Conservation (phyloP, 2,888 invertebrate genomes). For the Auanema freiburgensis region DNA sequence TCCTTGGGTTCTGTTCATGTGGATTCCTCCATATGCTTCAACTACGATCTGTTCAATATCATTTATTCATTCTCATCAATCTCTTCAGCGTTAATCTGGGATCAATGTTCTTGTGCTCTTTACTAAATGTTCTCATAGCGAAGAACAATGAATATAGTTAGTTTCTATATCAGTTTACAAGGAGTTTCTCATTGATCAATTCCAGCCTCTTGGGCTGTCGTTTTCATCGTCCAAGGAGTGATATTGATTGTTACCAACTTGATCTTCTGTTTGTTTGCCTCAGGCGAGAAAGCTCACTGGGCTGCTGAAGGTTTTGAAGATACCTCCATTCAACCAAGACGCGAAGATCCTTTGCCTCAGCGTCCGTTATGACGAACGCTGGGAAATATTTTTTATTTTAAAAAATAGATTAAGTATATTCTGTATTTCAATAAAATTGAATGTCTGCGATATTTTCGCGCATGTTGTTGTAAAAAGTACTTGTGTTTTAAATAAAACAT, state of each 20-base stretch:
- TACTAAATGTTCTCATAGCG: conserved; percentile 42
- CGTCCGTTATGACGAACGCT: conserved; percentile 34
- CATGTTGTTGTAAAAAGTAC: too few relatives aligned
- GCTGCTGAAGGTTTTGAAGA: conserved; percentile 44
- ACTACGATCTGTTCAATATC: conserved; percentile 36
- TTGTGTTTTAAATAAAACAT: too few relatives aligned
- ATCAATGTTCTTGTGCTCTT: conserved; percentile 39
- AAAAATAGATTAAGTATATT: too few relatives aligned
- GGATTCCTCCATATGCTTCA: conserved; percentile 39
- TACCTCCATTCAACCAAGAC: conserved; percentile 42
- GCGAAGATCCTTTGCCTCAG: conserved; percentile 46
- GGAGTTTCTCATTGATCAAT: neutral
- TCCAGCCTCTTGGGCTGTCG: conserved; percentile 40
- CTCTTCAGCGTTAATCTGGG: conserved; percentile 35
- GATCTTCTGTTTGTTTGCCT: conserved; percentile 41
- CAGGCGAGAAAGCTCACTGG: conserved; percentile 41
- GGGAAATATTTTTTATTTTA: neutral
- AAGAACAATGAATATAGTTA: conserved; percentile 47
- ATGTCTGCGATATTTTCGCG: too few relatives aligned
- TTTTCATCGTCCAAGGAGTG: conserved; percentile 43
- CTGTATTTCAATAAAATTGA: too few relatives aligned
- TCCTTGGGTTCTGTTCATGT: conserved; percentile 39
- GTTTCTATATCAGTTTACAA: neutral
- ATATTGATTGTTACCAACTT: conserved; percentile 40
- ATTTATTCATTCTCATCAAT: conserved; percentile 45